Conservation (phyloP, 1,140 invertebrate genomes). For the Gonatopus flavifemur region DNA sequence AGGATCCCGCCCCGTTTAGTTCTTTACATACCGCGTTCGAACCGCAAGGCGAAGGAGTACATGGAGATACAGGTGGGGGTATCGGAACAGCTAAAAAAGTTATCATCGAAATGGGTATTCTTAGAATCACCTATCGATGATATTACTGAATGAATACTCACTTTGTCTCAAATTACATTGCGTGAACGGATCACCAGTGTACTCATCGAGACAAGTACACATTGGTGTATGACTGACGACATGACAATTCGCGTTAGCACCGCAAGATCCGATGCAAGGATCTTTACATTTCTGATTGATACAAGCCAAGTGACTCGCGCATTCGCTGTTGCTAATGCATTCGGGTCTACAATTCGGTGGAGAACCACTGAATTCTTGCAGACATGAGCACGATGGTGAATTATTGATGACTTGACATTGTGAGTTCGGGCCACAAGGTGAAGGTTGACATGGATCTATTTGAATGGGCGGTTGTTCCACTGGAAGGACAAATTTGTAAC, state of each 20-base stretch:
- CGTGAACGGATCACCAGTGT: conserved; percentile 69
- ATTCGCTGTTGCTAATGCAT: conserved; percentile 57
- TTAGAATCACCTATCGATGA: neutral
- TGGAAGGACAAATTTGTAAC: conserved; percentile 19
- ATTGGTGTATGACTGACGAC: conserved; percentile 67
- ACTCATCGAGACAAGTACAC: conserved; percentile 67
- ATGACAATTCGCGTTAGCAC: conserved; percentile 65
- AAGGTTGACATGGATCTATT: conserved; percentile 52
- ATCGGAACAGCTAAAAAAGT: conserved; percentile 26
- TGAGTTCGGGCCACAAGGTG: conserved; percentile 62
- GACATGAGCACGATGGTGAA: conserved; percentile 52
- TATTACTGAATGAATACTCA: no score
- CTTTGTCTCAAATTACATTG: conserved; percentile 39
- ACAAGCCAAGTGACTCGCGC: conserved; percentile 50
- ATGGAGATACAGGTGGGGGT: conserved; percentile 54
- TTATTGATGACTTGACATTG: conserved; percentile 54
- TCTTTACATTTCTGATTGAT: conserved; percentile 55
- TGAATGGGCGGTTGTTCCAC: conserved; percentile 27
- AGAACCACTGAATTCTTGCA: conserved; percentile 57
- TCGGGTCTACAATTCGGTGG: conserved; percentile 59
- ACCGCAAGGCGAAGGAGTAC: conserved; percentile 73
- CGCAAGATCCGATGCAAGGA: conserved; percentile 60
- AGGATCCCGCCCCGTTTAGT: conserved; percentile 65
- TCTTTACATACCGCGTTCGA: conserved; percentile 71
- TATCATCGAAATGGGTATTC: neutral